A percentile compares a stretch with the other conserved stretches of the same genome.
phyloP scores from a whole-genome alignment of 1,140 invertebrate genomes.

The Drosophila rhopaloa region DNA sequence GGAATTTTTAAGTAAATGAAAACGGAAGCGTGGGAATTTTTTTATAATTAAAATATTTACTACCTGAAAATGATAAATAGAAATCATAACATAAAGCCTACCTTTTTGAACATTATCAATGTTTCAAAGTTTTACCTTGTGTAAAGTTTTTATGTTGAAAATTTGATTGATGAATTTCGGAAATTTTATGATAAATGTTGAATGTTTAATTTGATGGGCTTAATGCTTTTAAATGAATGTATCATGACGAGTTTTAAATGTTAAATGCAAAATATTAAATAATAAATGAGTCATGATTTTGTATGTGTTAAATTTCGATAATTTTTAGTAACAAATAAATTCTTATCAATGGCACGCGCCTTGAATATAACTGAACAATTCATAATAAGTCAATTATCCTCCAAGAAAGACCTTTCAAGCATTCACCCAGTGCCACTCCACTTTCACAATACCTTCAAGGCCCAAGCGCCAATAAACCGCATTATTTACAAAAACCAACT shows the following conservation, averaged over 20 bases:
- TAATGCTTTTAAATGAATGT: not conserved
- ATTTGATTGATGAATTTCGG: not conserved
- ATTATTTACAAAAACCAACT: conserved; percentile 27
- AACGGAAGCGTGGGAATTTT: conserved; percentile 56
- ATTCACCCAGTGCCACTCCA: conserved; percentile 9
- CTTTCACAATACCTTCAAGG: conserved; percentile 35
- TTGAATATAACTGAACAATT: not conserved
- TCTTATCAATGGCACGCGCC: conserved; percentile 1
- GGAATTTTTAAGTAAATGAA: conserved; percentile 49
- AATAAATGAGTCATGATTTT: no score
- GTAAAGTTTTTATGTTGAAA: not conserved
- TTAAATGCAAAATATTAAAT: not conserved
- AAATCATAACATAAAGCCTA: not conserved
- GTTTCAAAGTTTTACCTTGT: not conserved
- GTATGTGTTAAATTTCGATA: not conserved
- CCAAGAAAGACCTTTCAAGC: conserved; percentile 6
- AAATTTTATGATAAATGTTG: not conserved
- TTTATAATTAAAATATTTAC: not conserved
- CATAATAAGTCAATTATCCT: conserved; percentile 15
- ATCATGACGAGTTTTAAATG: not conserved
- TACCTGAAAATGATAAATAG: no score
- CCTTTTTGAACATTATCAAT: no score
- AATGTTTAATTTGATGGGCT: not conserved
- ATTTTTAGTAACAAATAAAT: not conserved
- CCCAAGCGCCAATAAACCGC: conserved; percentile 29